A percentile compares a stretch with the other conserved stretches of the same genome.
These are phyloP conservation scores for Lepidotrigona ventralis DNA, from an alignment of 1,140 invertebrate species.

Conservation along the genomic window DNA sequence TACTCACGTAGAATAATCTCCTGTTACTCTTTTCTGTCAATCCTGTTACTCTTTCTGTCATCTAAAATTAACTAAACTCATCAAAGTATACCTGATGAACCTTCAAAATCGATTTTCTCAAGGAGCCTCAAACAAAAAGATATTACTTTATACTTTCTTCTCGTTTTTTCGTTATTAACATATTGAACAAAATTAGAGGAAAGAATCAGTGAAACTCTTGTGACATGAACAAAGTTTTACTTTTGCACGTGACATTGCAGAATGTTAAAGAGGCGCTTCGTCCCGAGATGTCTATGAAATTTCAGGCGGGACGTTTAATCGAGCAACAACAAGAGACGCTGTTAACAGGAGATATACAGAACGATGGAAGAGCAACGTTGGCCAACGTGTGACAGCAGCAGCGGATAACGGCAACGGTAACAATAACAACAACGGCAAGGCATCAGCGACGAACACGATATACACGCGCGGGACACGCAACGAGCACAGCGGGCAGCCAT, in stretches of 20 bases:
- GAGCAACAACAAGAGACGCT: background rate
- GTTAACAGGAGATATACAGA: background rate
- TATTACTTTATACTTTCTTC: too few relatives aligned
- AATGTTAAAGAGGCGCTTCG: too few relatives aligned
- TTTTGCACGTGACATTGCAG: too few relatives aligned
- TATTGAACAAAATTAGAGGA: background rate
- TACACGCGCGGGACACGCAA: slow-evolving; percentile 65
- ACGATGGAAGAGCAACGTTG: slow-evolving; percentile 22
- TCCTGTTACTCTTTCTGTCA: too few relatives aligned
- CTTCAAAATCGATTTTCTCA: too few relatives aligned
- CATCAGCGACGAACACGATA: slow-evolving; percentile 54
- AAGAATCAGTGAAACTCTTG: too few relatives aligned
- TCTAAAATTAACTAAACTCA: too few relatives aligned
- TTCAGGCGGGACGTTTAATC: slow-evolving; percentile 1
- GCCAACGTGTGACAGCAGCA: slow-evolving; percentile 19
- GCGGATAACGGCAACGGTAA: slow-evolving; percentile 40
- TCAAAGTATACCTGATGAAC: too few relatives aligned
- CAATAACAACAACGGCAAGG: slow-evolving; percentile 37
- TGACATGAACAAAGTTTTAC: too few relatives aligned
- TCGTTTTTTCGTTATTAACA: background rate
- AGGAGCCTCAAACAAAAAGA: too few relatives aligned
- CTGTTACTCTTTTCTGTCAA: too few relatives aligned
- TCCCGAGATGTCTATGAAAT: background rate
- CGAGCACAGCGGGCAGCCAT: slow-evolving; percentile 66
- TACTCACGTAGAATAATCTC: too few relatives aligned